phyloP scores from a whole-genome alignment of 2,888 invertebrate genomes.

The Oasisia sp. region DNA sequence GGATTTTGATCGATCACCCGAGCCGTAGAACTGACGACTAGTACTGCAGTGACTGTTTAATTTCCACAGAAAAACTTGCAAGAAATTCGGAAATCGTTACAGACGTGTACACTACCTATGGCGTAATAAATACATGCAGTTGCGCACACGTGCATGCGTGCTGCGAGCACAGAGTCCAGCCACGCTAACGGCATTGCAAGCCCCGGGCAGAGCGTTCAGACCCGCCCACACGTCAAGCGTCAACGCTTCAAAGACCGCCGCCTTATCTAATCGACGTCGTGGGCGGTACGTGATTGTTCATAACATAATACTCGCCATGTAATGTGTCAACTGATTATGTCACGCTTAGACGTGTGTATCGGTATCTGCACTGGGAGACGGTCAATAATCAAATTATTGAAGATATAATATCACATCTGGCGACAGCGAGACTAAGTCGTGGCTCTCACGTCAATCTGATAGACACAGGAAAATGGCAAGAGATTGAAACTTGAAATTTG shows the following conservation, averaged over 20 bases:
- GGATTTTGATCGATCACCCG: too few relatives aligned
- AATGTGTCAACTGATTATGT: conserved; percentile 12
- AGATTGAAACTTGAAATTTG: too few relatives aligned
- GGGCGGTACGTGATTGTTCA: neutral
- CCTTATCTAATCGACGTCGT: neutral
- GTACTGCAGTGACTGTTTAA: too few relatives aligned
- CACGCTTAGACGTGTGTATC: neutral
- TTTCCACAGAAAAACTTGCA: too few relatives aligned
- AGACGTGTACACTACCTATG: too few relatives aligned
- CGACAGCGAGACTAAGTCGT: neutral
- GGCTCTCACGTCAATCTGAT: neutral
- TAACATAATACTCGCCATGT: neutral
- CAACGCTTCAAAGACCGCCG: neutral
- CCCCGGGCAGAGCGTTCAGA: neutral
- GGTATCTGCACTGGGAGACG: neutral
- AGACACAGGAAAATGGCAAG: neutral
- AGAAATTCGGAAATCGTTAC: too few relatives aligned
- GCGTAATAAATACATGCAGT: too few relatives aligned
- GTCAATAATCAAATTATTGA: neutral
- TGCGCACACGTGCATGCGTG: too few relatives aligned
- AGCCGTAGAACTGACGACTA: too few relatives aligned
- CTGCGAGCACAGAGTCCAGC: neutral
- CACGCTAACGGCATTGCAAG: neutral
- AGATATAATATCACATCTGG: neutral
- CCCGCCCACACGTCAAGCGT: conserved; percentile 8